phyloP scores from a whole-genome alignment of 2,888 invertebrate genomes.

The Nasonia oneida region DNA sequence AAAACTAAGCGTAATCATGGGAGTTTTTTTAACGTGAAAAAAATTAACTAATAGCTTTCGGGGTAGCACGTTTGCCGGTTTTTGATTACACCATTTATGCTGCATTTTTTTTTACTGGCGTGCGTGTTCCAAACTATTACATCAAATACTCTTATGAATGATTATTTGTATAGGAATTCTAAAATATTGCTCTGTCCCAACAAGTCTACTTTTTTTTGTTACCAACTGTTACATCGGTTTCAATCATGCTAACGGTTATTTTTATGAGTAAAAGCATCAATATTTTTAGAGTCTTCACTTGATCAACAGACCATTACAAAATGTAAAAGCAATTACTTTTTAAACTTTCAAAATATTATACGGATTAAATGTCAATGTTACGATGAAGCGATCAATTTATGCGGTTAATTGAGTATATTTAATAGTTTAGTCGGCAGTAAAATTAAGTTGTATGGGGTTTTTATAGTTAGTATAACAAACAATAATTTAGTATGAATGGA shows the following conservation, averaged over 20 bases:
- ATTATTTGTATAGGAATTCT: background rate
- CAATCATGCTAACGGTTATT: background rate
- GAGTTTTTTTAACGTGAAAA: background rate
- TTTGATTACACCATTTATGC: background rate
- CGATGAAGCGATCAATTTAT: background rate
- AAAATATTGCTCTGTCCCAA: too few species aligned
- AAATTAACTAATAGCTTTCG: background rate
- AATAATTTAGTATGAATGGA: too few species aligned
- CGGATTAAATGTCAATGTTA: background rate
- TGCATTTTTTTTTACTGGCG: background rate
- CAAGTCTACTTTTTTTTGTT: too few species aligned
- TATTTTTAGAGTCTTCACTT: background rate
- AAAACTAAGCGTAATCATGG: background rate
- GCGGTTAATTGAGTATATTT: background rate
- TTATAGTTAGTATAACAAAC: too few species aligned
- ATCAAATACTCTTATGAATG: background rate
- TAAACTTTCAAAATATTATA: background rate
- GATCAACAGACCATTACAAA: background rate
- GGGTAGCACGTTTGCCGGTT: background rate
- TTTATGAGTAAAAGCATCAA: background rate
- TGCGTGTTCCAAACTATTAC: background rate
- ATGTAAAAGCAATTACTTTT: background rate
- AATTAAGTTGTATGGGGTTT: background rate
- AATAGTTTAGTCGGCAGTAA: background rate
- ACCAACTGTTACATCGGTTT: too few species aligned